These are phyloP conservation scores for Poeciliopsis infans DNA, from an alignment of 2,797 vertebrate species.

Conservation along the genomic window DNA sequence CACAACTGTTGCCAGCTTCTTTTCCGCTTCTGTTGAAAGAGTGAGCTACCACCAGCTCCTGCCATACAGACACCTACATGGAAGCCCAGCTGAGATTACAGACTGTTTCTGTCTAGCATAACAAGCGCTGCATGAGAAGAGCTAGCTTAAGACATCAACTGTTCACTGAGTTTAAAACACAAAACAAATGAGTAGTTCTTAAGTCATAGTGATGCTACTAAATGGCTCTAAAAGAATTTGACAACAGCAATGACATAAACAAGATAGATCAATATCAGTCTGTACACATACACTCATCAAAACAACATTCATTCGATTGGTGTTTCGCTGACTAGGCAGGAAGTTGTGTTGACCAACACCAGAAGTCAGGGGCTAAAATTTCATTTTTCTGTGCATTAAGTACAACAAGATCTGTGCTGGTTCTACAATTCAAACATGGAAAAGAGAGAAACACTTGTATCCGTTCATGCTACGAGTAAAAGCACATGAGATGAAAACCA, in stretches of 20 bases:
- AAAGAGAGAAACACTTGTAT: background rate
- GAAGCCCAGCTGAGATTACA: conserved; percentile 28
- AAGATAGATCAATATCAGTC: background rate
- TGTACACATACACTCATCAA: background rate
- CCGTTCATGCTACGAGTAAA: background rate
- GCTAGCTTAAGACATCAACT: background rate
- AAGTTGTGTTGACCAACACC: background rate
- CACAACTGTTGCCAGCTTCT: conserved; percentile 59
- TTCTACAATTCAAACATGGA: background rate
- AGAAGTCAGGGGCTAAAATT: background rate
- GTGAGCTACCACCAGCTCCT: conserved; percentile 28
- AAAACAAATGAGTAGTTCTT: conserved; percentile 30
- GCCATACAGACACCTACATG: conserved; percentile 33
- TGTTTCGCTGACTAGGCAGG: background rate
- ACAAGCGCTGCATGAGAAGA: background rate
- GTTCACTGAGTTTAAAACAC: background rate
- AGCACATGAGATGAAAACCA: background rate
- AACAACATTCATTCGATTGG: background rate
- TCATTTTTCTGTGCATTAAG: background rate
- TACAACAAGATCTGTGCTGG: background rate
- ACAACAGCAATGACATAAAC: conserved; percentile 36
- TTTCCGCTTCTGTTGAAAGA: conserved; percentile 56
- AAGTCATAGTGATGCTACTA: conserved; percentile 27
- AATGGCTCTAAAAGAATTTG: conserved; percentile 31
- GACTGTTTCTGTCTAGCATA: background rate